Evolutionary conservation across 2,113 vertebrate species (phyloP), one percentile per base, ranked within the genome.

Genomic region (Muntiacus muntjak): DNA sequence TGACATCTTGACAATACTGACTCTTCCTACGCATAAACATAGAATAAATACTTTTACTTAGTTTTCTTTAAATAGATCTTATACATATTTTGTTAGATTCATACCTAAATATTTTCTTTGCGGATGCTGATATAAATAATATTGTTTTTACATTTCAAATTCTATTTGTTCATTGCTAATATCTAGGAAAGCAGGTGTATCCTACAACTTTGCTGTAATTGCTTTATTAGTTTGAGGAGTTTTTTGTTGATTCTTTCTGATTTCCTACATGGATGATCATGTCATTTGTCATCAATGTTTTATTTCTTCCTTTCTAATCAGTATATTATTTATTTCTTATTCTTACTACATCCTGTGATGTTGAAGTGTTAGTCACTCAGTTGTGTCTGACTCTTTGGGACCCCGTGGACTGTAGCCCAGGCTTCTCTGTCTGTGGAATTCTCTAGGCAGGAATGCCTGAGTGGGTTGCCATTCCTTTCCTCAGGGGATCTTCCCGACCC

Each of bases 101-200:
- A 74, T 89, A 85, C 12, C 15, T 50, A 62, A 57, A 33, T 90
- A 52, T 86, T 93, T 93, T 86, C 26, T 84, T 43, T 64, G 12
- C 0, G n/a, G 14, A 7, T 87, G 3, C 25, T 28, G 23, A 57
- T 87, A 1, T 81, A 94, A 95, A 50, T 40, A 43, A 23, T 40
- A 86, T 7, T 93, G 8, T 90, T 86, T 92, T 96, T 97, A 79
- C 81, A 81, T 89, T 89, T 86, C 23, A 81, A 89, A 85, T 94
- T 94, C 1, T 17, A 11, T 52, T 71, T 71, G 30, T 89, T 92
- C 23, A 23, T 78, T 76, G 10, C 3, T 62, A 19, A 13, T 52
- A 54, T 64, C n/a, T 74, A 64, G n/a, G 55, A 76, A 88, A 74
- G 25, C 40, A 57, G 26, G 76, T 96, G 16, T 64, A 52, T 78